Conservation (phyloP, 2,888 invertebrate genomes). For the Drosophila rellima region DNA sequence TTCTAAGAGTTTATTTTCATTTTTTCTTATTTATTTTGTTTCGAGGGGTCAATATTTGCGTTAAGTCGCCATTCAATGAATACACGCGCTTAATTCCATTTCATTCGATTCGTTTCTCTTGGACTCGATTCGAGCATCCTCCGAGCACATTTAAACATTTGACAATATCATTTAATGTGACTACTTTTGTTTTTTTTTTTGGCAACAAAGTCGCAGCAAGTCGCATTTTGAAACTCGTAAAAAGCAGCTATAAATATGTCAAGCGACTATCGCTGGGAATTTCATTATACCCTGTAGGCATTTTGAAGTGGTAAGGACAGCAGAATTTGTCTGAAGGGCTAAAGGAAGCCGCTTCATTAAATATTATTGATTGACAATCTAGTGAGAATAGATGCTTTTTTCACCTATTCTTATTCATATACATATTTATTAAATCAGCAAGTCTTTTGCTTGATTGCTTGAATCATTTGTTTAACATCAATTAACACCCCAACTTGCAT, state of each 20-base stretch:
- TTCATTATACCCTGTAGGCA: slow-evolving; percentile 26
- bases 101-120: slow-evolving; percentile 1
- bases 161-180: slow-evolving; percentile 65
- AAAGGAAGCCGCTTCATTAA: background rate
- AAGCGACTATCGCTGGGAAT: slow-evolving; percentile 12
- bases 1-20: slow-evolving; percentile 66
- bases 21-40: slow-evolving; percentile 29
- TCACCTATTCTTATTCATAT: background rate
- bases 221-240: slow-evolving; percentile 50
- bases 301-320: background rate
- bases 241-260: slow-evolving; percentile 66
- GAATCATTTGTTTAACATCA: background rate
- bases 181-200: slow-evolving; percentile 11
- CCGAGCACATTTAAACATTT: slow-evolving; percentile 55
- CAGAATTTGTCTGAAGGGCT: background rate
- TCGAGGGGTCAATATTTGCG: slow-evolving; percentile 72
- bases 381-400: too few relatives aligned
- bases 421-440: too few relatives aligned
- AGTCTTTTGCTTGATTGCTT: background rate
- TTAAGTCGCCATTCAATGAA: slow-evolving; percentile 63
- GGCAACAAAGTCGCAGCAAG: slow-evolving; percentile 58
- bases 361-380: too few relatives aligned
- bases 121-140: slow-evolving; percentile 38
- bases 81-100: slow-evolving; percentile 26
- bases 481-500: background rate